A percentile compares a stretch with the other conserved stretches of the same genome.
Conservation (phyloP, 1,140 invertebrate genomes). For the Melanaphis sacchari region DNA sequence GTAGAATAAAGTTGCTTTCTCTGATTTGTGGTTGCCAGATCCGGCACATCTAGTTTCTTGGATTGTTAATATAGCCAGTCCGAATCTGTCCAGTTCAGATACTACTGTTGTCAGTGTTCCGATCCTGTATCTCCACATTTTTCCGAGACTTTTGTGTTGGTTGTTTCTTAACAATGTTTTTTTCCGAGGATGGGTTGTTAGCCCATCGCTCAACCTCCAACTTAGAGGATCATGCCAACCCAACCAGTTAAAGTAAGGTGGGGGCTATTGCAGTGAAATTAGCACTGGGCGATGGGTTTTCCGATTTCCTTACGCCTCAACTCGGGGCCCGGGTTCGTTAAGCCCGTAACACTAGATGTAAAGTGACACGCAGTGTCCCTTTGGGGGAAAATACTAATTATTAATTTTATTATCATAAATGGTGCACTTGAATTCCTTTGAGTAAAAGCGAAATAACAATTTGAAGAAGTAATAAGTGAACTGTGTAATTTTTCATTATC, state of each 20-base stretch:
- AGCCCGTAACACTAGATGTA: too few species aligned
- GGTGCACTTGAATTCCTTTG: too few species aligned
- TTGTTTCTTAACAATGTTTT: slow-evolving; percentile 43
- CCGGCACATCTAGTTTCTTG: slow-evolving; percentile 56
- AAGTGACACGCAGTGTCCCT: too few species aligned
- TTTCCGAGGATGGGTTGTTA: slow-evolving; percentile 30
- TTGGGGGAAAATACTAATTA: too few species aligned
- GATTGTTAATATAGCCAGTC: slow-evolving; percentile 53
- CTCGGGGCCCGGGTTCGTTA: too few species aligned
- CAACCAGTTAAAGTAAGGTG: slow-evolving; percentile 26
- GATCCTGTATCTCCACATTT: slow-evolving; percentile 2
- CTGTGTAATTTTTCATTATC: too few species aligned
- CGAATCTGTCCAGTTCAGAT: slow-evolving; percentile 57
- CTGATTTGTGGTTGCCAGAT: slow-evolving; percentile 24
- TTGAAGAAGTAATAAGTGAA: too few species aligned
- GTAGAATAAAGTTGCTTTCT: slow-evolving; percentile 26
- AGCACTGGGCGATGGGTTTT: too few species aligned
- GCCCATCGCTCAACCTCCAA: too few species aligned
- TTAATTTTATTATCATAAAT: too few species aligned
- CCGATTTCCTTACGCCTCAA: too few species aligned
- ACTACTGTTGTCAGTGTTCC: slow-evolving; percentile 39
- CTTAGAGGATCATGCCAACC: background rate
- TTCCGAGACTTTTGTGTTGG: slow-evolving; percentile 34
- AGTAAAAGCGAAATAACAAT: too few species aligned
- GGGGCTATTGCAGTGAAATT: slow-evolving; percentile 1